phyloP scores from a whole-genome alignment of 2,888 invertebrate genomes.

The Brassicogethes aeneus region DNA sequence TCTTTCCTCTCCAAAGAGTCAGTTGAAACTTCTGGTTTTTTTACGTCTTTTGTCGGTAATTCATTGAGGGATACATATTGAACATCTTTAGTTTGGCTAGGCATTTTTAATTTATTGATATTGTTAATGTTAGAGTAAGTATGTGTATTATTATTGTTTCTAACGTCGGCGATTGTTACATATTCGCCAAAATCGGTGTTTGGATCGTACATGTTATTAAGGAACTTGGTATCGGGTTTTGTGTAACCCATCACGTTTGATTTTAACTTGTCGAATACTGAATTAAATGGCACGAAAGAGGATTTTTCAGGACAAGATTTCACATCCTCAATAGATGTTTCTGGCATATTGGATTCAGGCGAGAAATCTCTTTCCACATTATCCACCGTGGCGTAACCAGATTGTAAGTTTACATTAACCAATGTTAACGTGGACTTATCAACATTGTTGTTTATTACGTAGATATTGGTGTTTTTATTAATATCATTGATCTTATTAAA shows the following conservation, averaged over 20 bases:
- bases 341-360: constrained; percentile 16
- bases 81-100: constrained; percentile 54
- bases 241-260: constrained; percentile 31
- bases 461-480: constrained; percentile 19
- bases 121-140: constrained; percentile 62
- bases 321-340: constrained; percentile 7
- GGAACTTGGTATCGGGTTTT: constrained; percentile 46
- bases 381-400: constrained; percentile 38
- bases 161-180: constrained; percentile 76
- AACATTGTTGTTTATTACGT: constrained; percentile 24
- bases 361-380: constrained; percentile 25
- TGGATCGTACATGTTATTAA: constrained; percentile 29
- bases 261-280: constrained; percentile 63
- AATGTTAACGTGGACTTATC: constrained; percentile 25
- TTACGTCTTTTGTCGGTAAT: constrained; percentile 46
- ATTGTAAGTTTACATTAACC: constrained; percentile 34
- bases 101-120: constrained; percentile 51
- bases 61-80: constrained; percentile 79
- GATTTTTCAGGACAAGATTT: constrained; percentile 31
- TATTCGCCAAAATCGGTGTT: constrained; percentile 63
- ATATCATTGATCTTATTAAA: constrained; percentile 6
- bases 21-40: constrained; percentile 21
- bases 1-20: constrained; percentile 47
- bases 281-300: constrained; percentile 56
- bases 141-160: constrained; percentile 56